A percentile compares a stretch with the other conserved stretches of the same genome.
phyloP scores from a whole-genome alignment of 2,888 invertebrate genomes.

The Rapana venosa region DNA sequence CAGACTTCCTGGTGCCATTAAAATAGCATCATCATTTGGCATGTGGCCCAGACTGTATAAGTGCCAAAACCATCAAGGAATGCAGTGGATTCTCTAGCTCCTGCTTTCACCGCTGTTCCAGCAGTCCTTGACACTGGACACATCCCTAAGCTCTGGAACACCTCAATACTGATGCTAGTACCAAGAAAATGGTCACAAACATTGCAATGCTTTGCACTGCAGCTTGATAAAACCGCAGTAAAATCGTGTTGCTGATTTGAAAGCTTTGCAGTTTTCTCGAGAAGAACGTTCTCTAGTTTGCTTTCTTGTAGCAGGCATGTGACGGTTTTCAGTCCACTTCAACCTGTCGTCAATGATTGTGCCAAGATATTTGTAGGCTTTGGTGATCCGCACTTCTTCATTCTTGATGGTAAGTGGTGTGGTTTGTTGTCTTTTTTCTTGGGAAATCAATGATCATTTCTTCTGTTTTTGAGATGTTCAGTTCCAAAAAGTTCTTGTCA shows the following conservation, averaged over 20 bases:
- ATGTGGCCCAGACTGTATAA: too few species aligned
- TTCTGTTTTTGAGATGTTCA: neutral
- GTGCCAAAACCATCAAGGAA: too few species aligned
- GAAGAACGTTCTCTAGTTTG: neutral
- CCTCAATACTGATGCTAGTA: too few species aligned
- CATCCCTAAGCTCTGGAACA: too few species aligned
- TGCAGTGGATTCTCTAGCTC: too few species aligned
- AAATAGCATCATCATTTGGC: too few species aligned
- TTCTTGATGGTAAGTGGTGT: neutral
- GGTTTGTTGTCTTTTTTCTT: neutral
- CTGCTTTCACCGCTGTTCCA: too few species aligned
- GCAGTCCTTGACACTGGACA: too few species aligned
- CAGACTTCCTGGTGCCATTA: too few species aligned
- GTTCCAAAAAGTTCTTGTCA: neutral
- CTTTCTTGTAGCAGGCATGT: neutral
- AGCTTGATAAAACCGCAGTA: neutral
- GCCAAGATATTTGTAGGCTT: neutral
- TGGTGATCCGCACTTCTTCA: neutral
- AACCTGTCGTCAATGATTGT: neutral
- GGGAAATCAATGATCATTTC: neutral
- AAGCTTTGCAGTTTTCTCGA: neutral
- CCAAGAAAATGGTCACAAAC: too few species aligned
- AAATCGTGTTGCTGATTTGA: neutral
- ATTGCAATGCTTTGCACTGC: neutral
- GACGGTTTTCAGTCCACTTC: neutral